phyloP scores from a whole-genome alignment of 2,888 invertebrate species.

The Stenodera caucasica region DNA sequence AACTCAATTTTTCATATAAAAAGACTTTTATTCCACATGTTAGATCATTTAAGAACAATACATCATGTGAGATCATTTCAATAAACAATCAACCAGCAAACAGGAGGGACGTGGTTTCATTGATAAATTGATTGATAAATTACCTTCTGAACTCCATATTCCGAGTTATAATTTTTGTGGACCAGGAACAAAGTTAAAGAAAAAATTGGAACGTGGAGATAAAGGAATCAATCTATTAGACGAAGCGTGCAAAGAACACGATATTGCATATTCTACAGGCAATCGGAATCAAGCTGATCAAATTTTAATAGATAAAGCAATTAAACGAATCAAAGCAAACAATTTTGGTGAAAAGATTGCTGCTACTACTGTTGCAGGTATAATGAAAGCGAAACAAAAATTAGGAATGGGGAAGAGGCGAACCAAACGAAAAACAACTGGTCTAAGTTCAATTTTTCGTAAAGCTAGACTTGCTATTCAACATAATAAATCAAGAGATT shows the following conservation, averaged over 20 bases:
- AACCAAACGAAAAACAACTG: constrained; percentile 1
- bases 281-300: constrained; percentile 46
- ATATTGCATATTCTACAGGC: constrained; percentile 42
- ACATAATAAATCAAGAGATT: not conserved
- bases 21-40: too few species aligned
- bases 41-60: too few species aligned
- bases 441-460: not conserved
- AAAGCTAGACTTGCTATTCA: constrained; percentile 9
- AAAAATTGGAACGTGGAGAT: constrained; percentile 41
- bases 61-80: not conserved
- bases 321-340: constrained; percentile 44
- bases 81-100: not conserved
- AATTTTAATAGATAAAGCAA: constrained; percentile 33
- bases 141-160: constrained; percentile 36
- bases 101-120: constrained; percentile 25
- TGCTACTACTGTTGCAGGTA: not conserved
- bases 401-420: constrained; percentile 33
- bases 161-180: constrained; percentile 33
- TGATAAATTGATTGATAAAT: constrained; percentile 33
- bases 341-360: constrained; percentile 40
- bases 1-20: too few species aligned
- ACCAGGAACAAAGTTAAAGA: constrained; percentile 30
- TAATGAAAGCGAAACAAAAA: constrained; percentile 44
- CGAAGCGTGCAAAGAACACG: constrained; percentile 44
- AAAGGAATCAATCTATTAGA: constrained; percentile 42